These are phyloP conservation scores for Empidonax alnorum DNA, from an alignment of 2,113 vertebrate species.

Conservation along the genomic window DNA sequence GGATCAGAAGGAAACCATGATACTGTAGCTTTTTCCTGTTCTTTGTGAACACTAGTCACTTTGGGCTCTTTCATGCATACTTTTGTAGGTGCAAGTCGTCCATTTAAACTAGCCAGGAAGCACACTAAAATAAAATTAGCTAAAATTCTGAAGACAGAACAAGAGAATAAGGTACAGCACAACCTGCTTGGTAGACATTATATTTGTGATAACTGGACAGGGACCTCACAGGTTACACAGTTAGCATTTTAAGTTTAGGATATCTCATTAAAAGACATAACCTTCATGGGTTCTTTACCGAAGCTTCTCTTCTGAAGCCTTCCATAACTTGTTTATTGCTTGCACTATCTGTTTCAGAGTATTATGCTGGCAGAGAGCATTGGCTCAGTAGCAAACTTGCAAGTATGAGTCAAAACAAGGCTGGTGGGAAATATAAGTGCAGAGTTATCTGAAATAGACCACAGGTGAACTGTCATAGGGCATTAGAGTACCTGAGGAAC, in stretches of 20 bases:
- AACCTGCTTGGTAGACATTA: neutral
- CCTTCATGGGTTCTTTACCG: neutral
- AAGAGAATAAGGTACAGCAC: neutral
- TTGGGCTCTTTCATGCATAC: neutral
- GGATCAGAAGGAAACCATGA: neutral
- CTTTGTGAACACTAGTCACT: neutral
- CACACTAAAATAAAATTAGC: neutral
- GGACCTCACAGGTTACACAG: neutral
- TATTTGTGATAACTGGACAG: neutral
- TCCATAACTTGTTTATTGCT: neutral
- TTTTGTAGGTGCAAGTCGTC: neutral
- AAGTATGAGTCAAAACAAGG: neutral
- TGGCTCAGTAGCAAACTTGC: neutral
- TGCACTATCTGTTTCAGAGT: neutral
- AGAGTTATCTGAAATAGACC: neutral
- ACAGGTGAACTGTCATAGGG: neutral
- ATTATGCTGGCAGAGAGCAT: neutral
- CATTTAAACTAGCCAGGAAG: neutral
- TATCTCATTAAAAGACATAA: neutral
- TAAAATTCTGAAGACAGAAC: neutral
- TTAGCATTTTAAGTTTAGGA: neutral
- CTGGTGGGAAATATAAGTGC: neutral
- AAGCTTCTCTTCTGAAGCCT: neutral
- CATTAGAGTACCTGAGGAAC: neutral
- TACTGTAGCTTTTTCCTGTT: neutral